Percentiles rank a stretch among this genome's conserved stretches.
Evolutionary conservation across 2,113 vertebrate genomes (phyloP).

Genomic region (Danio rerio): GRCz12tu NC_133195.1:3376501-3377000

Average conservation of each 20-base stretch:
- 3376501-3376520: constrained; percentile 75
- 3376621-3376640: constrained; percentile 98
- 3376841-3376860: too few relatives aligned
- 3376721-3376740: too few relatives aligned
- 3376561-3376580: constrained; percentile 90
- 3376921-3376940: too few relatives aligned
- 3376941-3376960: too few relatives aligned
- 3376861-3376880: too few relatives aligned
- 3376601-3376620: constrained; percentile 97
- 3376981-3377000: too few relatives aligned
- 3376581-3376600: constrained; percentile 94
- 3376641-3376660: constrained; percentile 66
- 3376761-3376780: not conserved
- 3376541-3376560: constrained; percentile 94
- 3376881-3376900: too few relatives aligned
- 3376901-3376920: too few relatives aligned
- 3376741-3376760: not conserved
- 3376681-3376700: not conserved
- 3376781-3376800: not conserved
- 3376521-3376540: constrained; percentile 96
- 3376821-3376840: too few relatives aligned
- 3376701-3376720: not conserved
- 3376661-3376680: not conserved
- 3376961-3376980: too few relatives aligned
- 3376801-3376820: too few relatives aligned